Base-by-base conservation (phyloP, 2,113 vertebrate genomes). In the Pterocles orientalis region DNA sequence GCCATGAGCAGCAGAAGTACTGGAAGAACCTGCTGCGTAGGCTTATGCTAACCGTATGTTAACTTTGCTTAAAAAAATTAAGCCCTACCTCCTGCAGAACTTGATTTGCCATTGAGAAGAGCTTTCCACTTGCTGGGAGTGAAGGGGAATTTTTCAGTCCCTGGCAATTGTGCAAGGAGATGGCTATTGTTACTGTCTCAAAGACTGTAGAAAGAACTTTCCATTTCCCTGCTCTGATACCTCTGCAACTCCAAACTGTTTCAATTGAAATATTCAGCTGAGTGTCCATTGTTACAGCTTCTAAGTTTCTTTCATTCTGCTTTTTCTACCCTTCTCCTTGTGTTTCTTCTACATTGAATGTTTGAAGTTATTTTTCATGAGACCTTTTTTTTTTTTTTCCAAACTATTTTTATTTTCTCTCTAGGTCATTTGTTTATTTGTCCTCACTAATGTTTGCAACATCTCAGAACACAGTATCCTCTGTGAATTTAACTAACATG, bases 401-500 rank as follows among this genome's bases (percentile, higher is more conserved):
- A 64, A 50, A 39, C 53, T 90, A 53, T 95, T 86, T 92, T 91
- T 86, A 12, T 89, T 95, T 93, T 92, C 69, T 92, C 28, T 95
- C 57, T 75, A 90, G 83, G 90, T 94, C 85, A 60, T 88, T 92
- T 95, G 24, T 94, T 41, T 92, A 80, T 97, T 95, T 97, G 91
- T 93, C 89, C 90, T 93, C 92, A 68, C 92, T 97, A 96, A 97
- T 97, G 95, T 97, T 97, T 97, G 89, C 87, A 97, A 81, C 94
- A 25, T 94, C 91, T 94, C 95, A 91, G 0, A 91, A 86, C 75
- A 7, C 47, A 96, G 84, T 96, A 56, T 93, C 95, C 88, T 96
- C 92, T 97, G 93, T 97, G 90, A 95, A 96, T 97, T 95, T 96
- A 78, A 97, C 97, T 97, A 97, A 97, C 91, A 57, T 97, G 94